A percentile compares a stretch with the other conserved stretches of the same genome.
Evolutionary conservation across 2,797 vertebrate genomes (phyloP).

Genomic region (Gymnoscopelus microlampas): DNA sequence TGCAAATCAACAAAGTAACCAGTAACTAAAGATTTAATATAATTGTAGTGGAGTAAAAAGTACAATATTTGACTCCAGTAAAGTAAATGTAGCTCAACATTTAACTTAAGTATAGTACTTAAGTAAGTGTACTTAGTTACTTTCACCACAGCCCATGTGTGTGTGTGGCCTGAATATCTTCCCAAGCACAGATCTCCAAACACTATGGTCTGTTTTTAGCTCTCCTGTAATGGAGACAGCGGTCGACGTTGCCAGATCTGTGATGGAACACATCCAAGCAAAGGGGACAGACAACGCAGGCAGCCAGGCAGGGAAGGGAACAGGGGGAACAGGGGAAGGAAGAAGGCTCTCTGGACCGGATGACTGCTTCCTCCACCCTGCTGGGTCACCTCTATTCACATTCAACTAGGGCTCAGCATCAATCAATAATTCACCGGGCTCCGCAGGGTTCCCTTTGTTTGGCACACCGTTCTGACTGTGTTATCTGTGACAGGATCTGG

Average conservation of each 20-base stretch:
- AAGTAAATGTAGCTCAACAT: too few relatives aligned
- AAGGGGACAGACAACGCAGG: too few relatives aligned
- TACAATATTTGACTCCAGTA: too few relatives aligned
- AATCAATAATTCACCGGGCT: slow-evolving; percentile 80
- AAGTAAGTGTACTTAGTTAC: too few relatives aligned
- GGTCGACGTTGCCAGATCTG: slow-evolving; percentile 31
- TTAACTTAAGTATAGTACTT: too few relatives aligned
- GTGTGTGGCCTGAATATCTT: too few relatives aligned
- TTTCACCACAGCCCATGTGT: too few relatives aligned
- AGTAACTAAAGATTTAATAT: too few relatives aligned
- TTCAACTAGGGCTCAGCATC: slow-evolving; percentile 52
- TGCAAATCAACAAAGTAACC: neutral
- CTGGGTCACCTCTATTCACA: slow-evolving; percentile 57
- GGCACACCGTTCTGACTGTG: slow-evolving; percentile 49
- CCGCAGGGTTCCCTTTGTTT: slow-evolving; percentile 69
- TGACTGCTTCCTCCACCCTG: slow-evolving; percentile 23
- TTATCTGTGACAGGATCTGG: slow-evolving; percentile 68
- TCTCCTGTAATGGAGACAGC: slow-evolving; percentile 18
- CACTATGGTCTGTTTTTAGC: slow-evolving; percentile 19
- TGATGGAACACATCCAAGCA: slow-evolving; percentile 18
- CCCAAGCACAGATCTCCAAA: slow-evolving; percentile 31
- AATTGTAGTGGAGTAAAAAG: too few relatives aligned
- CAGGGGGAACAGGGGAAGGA: slow-evolving; percentile 3
- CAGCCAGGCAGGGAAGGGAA: neutral
- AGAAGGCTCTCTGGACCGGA: slow-evolving; percentile 35